Percentiles rank a stretch among this genome's conserved stretches.
Evolutionary conservation across 1,140 invertebrate genomes (phyloP).

Genomic region (Dysdera silvatica): DNA sequence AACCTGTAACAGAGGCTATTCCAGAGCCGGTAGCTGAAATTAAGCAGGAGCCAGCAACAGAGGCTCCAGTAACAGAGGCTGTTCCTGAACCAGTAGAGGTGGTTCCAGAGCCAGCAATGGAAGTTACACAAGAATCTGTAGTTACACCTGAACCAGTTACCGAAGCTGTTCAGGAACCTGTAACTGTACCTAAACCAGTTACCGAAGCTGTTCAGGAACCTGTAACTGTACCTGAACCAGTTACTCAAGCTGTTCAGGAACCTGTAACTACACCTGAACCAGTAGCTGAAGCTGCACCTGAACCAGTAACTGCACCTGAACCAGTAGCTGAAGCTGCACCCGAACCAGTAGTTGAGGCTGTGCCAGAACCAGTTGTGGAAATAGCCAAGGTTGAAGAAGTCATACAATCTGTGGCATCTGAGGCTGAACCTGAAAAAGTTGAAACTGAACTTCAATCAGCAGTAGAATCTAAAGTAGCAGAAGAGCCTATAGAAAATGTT

Average conservation of each 20-base stretch:
- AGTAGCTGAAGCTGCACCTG: slow-evolving; percentile 9
- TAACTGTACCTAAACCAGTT: no score
- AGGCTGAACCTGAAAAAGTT: neutral
- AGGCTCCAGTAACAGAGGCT: no score
- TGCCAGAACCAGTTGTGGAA: neutral
- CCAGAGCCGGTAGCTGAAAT: no score
- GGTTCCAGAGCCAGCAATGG: no score
- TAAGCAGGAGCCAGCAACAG: no score
- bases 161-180: no score
- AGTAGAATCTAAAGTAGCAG: neutral
- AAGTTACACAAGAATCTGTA: no score
- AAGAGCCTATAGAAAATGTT: neutral
- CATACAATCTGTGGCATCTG: neutral
- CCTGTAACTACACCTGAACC: neutral
- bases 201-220: no score
- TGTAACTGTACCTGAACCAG: no score
- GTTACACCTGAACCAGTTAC: no score
- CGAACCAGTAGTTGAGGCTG: neutral
- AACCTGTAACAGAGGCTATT: no score
- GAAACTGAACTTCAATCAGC: neutral
- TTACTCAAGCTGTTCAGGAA: slow-evolving; percentile 11
- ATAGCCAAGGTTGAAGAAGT: neutral
- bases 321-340: neutral
- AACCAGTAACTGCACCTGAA: neutral
- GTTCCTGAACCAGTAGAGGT: no score